Base-by-base conservation (phyloP, 2,888 invertebrate species). In the Cheilosia pagana region DNA sequence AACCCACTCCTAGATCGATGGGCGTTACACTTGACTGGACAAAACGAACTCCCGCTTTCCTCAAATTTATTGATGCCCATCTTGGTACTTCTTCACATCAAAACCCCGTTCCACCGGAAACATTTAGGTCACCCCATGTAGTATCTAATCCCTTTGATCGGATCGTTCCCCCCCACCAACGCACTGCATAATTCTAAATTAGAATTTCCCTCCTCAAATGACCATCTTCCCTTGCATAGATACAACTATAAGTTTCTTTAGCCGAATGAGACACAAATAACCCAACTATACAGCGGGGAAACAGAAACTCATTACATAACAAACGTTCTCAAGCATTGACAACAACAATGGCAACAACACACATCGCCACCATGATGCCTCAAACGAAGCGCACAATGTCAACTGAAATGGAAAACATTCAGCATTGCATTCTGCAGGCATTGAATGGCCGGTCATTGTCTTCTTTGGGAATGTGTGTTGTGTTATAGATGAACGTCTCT, bases 331-430 rank as follows among this genome's bases (percentile, higher is more conserved):
- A 71, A 63, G 55, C 55, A 35, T 52, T 21, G 23, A 48, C 25
- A 25, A 79, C 35, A 43, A 77, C 43, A 4, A 52, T 35, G 39
- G 39, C 31, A 10, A 65, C 55, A 19, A 19, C 43, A 55, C 43
- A 55, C 14, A 39, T 21, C 19, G 19, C 8, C 60, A 52, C 35
- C 50, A 70, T 10, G 60, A 39, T 28, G 35, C 50, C 70, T 53
- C 65, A 25, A 65, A 76, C 10, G 35, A 12, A 35, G 12, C 35
- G 12, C 10, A 62, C 83, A 74, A 68, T 83, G 78, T 74, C 78
- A 78, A 83, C 74, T 74, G 83, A 83, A 83, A 83, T 78, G 78
- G 83, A 83, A 78, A 83, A 78, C 63, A 74, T 74, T 68, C 74
- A 63, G 68, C 68, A 72, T 74, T 62, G 70, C 78, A 78, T 63